Percentiles rank a stretch among this genome's conserved stretches.
Conservation (phyloP, 2,888 invertebrate genomes). For the Ceramica pisi region DNA sequence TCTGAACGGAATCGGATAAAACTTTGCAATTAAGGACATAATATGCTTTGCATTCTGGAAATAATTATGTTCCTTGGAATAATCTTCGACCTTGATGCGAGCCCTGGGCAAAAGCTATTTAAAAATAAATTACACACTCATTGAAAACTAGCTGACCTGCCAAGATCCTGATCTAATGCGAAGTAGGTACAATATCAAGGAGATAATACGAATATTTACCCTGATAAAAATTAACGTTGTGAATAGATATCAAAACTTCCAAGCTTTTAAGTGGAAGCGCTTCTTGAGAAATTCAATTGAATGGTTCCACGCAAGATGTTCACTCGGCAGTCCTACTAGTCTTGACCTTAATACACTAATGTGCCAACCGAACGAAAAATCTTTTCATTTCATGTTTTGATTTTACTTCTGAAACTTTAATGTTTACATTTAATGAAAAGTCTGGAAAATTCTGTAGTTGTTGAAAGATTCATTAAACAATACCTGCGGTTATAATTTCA, state of each 20-base stretch:
- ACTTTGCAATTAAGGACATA: too few species aligned
- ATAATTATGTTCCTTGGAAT: too few species aligned
- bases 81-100: too few species aligned
- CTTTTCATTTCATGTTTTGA: slow-evolving; percentile 19
- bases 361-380: slow-evolving; percentile 14
- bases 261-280: slow-evolving; percentile 58
- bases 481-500: not conserved
- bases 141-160: too few species aligned
- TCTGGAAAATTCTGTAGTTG: too few species aligned
- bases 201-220: slow-evolving; percentile 3
- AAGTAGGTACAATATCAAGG: not conserved
- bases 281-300: slow-evolving; percentile 69
- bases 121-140: too few species aligned
- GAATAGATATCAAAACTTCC: slow-evolving; percentile 36
- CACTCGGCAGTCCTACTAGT: slow-evolving; percentile 30
- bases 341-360: slow-evolving; percentile 64
- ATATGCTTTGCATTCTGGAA: too few species aligned
- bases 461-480: not conserved
- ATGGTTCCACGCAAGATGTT: slow-evolving; percentile 67
- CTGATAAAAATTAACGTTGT: slow-evolving; percentile 37
- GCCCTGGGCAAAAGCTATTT: too few species aligned
- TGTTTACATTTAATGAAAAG: not conserved
- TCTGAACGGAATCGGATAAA: too few species aligned
- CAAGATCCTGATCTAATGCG: not conserved
- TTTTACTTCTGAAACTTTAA: not conserved